Conservation (phyloP, 2,888 invertebrate genomes). For the Gymnocheta viridis region DNA sequence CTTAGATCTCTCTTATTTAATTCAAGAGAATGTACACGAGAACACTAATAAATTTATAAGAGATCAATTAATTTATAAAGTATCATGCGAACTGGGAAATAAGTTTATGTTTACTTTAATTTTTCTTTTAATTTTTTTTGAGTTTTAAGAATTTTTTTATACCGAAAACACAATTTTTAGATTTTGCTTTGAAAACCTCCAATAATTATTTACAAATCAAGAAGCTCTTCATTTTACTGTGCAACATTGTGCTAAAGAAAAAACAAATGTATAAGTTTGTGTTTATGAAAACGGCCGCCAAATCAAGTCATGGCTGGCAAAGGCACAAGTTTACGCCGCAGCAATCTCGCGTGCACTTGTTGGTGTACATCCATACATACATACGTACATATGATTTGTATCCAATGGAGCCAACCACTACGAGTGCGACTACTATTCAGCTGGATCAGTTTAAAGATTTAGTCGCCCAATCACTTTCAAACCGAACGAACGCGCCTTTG, state of each 20-base stretch:
- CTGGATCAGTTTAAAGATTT: slow-evolving; percentile 68
- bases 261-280: background rate
- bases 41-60: no score
- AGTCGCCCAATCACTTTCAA: slow-evolving; percentile 72
- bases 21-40: no score
- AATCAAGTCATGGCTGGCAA: slow-evolving; percentile 63
- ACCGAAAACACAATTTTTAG: no score
- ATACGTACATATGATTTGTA: slow-evolving; percentile 7
- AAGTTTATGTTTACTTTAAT: no score
- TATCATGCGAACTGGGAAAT: no score
- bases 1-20: no score
- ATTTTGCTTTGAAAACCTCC: no score
- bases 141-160: no score
- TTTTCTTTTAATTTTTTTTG: no score
- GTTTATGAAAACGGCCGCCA: slow-evolving; percentile 64
- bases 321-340: slow-evolving; percentile 43
- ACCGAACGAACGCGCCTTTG: slow-evolving; percentile 70
- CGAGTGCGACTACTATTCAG: slow-evolving; percentile 50
- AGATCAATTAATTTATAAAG: no score
- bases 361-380: background rate
- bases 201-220: no score
- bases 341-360: slow-evolving; percentile 19
- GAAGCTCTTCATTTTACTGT: slow-evolving; percentile 31
- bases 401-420: slow-evolving; percentile 54
- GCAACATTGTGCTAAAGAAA: background rate